Evolutionary conservation across 30 jellyfish, hydroid and myxozoan genomes (phyloP).

Genomic region (Hydractinia symbiolongicarpus): DNA sequence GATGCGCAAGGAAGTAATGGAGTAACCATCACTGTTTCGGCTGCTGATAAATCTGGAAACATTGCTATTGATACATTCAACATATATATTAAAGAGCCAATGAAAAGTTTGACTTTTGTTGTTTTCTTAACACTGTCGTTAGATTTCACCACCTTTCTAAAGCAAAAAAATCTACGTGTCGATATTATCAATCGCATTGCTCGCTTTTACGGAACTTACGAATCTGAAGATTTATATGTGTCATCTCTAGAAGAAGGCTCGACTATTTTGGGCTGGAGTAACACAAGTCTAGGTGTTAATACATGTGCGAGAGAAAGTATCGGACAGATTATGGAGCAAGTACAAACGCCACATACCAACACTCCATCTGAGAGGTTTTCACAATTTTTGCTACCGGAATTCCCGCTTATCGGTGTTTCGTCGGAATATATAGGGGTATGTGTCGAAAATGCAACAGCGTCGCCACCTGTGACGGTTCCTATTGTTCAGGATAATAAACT

Average conservation of each 20-base stretch:
- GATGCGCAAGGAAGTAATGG: neutral
- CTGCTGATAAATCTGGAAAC: neutral
- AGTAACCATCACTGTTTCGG: neutral
- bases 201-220: neutral
- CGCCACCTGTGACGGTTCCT: conserved; percentile 8
- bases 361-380: neutral
- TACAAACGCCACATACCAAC: conserved; percentile 10
- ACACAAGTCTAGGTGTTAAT: too few species aligned
- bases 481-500: neutral
- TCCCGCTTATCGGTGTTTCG: conserved; percentile 4
- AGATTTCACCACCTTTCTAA: neutral
- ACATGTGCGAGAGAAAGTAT: conserved; percentile 9
- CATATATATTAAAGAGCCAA: neutral
- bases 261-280: conserved; percentile 2
- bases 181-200: neutral
- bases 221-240: neutral
- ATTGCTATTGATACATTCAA: neutral
- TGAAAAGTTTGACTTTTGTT: neutral
- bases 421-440: neutral
- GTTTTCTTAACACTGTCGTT: neutral
- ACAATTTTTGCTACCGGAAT: neutral
- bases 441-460: neutral
- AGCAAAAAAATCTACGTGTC: neutral
- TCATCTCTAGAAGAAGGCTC: neutral
- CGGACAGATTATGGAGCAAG: neutral